Base-by-base conservation (phyloP, 1,140 invertebrate species). In the Atta texana region DNA sequence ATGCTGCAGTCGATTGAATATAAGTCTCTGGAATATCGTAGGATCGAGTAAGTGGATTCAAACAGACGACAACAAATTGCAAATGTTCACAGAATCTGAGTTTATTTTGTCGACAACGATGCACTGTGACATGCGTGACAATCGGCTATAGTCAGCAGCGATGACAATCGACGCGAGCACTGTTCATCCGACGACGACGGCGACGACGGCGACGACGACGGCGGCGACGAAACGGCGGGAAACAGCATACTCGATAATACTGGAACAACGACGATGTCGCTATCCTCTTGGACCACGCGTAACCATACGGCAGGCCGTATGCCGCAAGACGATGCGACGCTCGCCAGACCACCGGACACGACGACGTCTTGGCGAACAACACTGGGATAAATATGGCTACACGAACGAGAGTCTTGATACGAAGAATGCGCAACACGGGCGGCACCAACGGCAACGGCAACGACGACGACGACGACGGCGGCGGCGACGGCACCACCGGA, bases 301-400 rank as follows among this genome's bases (percentile, higher is more conserved):
- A 59, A n/a, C 89, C 90, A 84, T 87, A 87, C 72, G 87, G 66
- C 18, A 2, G 12, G 10, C 63, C 61, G 31, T 7, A 21, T 63
- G 44, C 18, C 39, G 72, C 28, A n/a, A 16, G 64, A 69, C 10
- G 14, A n/a, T 28, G 55, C 84, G 44, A 81, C 44, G 55, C 87
- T 90, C 55, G 71, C 76, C 90, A 75, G 89, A 72, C 10, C 57
- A 69, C 8, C 66, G 57, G 63, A 85, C 82, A 63, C 69, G 75
- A 88, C 34, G 72, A 88, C 34, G 72, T 90, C 84, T 91, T 63
- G 82, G 51, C 77, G 88, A 90, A 92, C 90, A 92, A 91, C 69
- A 94, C 87, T 18, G 63, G 31, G 78, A 71, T 91, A 93, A 94
- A 93, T 94, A 94, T 93, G 92, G 93, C 92, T 90, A 93, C 92